Percentiles rank a stretch among this genome's conserved stretches.
Evolutionary conservation across 2,888 invertebrate genomes (phyloP).

Genomic region (Cremastinae sp.): DNA sequence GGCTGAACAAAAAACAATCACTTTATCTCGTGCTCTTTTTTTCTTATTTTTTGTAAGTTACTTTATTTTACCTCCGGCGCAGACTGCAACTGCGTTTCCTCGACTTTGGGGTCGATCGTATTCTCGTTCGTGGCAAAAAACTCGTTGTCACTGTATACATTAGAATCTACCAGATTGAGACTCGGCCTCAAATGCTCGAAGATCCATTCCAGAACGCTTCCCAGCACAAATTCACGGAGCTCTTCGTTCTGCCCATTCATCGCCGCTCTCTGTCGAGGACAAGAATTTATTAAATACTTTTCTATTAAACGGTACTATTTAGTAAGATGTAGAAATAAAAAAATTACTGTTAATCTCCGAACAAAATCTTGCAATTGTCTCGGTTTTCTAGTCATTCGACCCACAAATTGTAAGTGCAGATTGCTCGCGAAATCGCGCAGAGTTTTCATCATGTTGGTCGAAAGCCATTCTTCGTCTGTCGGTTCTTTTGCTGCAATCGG

Average conservation of each 20-base stretch:
- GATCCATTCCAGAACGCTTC: slow-evolving; percentile 64
- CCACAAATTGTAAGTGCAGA: slow-evolving; percentile 68
- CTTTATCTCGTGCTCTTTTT: not conserved
- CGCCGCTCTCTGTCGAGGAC: slow-evolving; percentile 72
- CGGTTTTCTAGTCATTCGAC: slow-evolving; percentile 75
- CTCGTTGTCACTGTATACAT: slow-evolving; percentile 41
- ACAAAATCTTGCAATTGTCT: slow-evolving; percentile 79
- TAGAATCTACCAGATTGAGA: slow-evolving; percentile 64
- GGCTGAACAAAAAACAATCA: slow-evolving; percentile 72
- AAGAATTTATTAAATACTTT: too few relatives aligned
- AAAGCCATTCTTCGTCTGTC: too few relatives aligned
- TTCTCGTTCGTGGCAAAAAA: slow-evolving; percentile 25
- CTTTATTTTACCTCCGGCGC: slow-evolving; percentile 69
- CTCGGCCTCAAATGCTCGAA: slow-evolving; percentile 63
- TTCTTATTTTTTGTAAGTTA: not conserved
- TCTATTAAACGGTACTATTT: too few relatives aligned
- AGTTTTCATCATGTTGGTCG: slow-evolving; percentile 41
- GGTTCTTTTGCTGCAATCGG: too few relatives aligned
- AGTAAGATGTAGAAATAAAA: too few relatives aligned
- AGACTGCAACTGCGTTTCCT: slow-evolving; percentile 58
- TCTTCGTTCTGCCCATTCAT: slow-evolving; percentile 69
- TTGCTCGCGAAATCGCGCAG: slow-evolving; percentile 65
- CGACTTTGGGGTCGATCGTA: slow-evolving; percentile 15
- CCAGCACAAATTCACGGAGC: slow-evolving; percentile 76
- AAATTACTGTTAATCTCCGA: slow-evolving; percentile 74